Base-by-base conservation (phyloP, 2,797 vertebrate species). In the Pseudomugil tenellus region DNA sequence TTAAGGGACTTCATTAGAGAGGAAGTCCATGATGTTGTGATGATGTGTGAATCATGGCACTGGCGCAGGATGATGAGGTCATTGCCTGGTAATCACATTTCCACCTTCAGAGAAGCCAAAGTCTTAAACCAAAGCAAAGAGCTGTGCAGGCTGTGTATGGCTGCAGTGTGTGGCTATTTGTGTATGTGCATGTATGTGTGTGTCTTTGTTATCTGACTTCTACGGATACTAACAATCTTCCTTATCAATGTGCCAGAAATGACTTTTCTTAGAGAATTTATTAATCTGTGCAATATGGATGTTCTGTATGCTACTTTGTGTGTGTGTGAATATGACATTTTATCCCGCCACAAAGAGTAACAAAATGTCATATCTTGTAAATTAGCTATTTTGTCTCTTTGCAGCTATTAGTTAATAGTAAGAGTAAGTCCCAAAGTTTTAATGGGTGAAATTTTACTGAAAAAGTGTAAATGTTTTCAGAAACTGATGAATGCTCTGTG, bases 41-140 rank as follows among this genome's bases (percentile, higher is more conserved):
- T 93, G 92, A 94, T 94, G 92, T 94, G 93, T 89, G 91, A 94
- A 93, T 88, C 92, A 89, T 91, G 91, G 90, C 90, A 80, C 88
- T 85, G 84, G 85, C 85, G 85, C 89, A 85, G 85, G 71, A 77
- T 89, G 88, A 91, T 94, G 92, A 94, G 85, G 90, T 93, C 93
- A 94, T 87, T 73, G 89, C 90, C 88, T 92, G 91, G 89, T 92
- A 92, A 92, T 91, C 89, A 87, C 90, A 92, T 93, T 93, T 85
- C 91, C 92, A 91, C 91, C 90, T 91, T 83, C 67, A 77, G 84
- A 86, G 69, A 72, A 87, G 89, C 88, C 91, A 92, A 83, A 53
- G 76, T 72, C 77, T 84, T 84, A 89, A 88, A 89, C 56, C 67
- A 69, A 84, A 83, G 60, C 67, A 46, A 79, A 80, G 59, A 1